phyloP scores from a whole-genome alignment of 2,888 invertebrate species.

The Stegana nigrithorax region DNA sequence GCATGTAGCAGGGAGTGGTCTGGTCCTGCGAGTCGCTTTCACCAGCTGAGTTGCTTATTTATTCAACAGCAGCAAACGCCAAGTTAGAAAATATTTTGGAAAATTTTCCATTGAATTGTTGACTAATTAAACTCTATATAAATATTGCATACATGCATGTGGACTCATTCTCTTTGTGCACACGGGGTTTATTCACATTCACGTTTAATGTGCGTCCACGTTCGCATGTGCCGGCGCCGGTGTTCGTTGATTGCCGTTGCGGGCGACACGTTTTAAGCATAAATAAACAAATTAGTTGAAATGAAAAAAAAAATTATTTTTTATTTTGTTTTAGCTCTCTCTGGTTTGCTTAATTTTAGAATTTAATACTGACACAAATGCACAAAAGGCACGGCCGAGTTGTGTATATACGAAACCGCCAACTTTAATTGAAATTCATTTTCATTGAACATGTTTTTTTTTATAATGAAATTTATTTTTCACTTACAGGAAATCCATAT shows the following conservation, averaged over 20 bases:
- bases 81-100: conserved; percentile 4
- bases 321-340: not conserved
- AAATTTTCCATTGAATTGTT: conserved; percentile 10
- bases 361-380: not conserved
- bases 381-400: not conserved
- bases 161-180: too few relatives aligned
- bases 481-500: not conserved
- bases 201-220: conserved; percentile 8
- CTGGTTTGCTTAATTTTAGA: not conserved
- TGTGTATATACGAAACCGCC: not conserved
- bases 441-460: not conserved
- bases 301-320: too few relatives aligned
- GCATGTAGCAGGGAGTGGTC: too few relatives aligned
- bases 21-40: too few relatives aligned
- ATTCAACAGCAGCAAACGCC: not conserved
- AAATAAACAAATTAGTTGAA: too few relatives aligned
- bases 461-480: not conserved
- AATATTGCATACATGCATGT: not conserved
- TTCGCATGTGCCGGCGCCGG: not conserved
- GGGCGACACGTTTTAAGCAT: too few relatives aligned
- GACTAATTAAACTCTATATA: conserved; percentile 18
- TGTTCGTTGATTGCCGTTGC: not conserved
- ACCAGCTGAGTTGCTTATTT: not conserved
- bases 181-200: too few relatives aligned
- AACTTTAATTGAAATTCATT: not conserved